Base-by-base conservation (phyloP, 2,797 vertebrate genomes). In the Muraenolepis orangiensis region DNA sequence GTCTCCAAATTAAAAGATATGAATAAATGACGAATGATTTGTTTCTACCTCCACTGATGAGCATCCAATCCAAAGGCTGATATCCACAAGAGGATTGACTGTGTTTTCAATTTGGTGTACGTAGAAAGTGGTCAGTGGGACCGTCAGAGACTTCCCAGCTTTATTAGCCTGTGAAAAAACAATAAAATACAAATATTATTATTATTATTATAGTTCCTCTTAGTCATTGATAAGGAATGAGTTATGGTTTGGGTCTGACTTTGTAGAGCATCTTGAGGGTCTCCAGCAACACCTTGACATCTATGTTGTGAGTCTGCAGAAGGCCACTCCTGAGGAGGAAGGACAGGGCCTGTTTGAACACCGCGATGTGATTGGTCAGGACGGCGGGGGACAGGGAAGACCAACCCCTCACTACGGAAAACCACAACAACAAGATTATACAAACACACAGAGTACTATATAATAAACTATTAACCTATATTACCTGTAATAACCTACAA, bases 71-170 rank as follows among this genome's bases (percentile, higher is more conserved):
- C 90, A 92, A 23, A 78, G 71, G 0, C 0, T 0, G 14, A 91
- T 0, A 13, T 91, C 91, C 0, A 0, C 0, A 0, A 0, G 0
- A 0, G 26, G 70, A 0, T 23, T 0, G 14, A 80, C 42, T 10
- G 0, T 14, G 0, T 0, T 0, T 0, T 0, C 0, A 26, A 91
- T 74, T 79, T 92, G 90, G 12, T 90, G 83, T 0, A 91, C 72
- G 13, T 91, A 89, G 82, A 93, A 93, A 13, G 86, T 88, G 80
- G 70, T 87, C 70, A 90, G 26, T 4, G 90, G 87, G 75, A 93
- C 87, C 81, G 86, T 89, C 78, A 85, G 86, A 7, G 79, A 79
- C 57, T 76, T 83, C 66, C 57, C 77, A n/a, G n/a, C n/a, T n/a
- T n/a, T n/a, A n/a, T n/a, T n/a, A n/a, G n/a, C n/a, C n/a, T n/a